Base-by-base conservation (phyloP, 1,140 invertebrate genomes). In the Bombus vancouverensis region DNA sequence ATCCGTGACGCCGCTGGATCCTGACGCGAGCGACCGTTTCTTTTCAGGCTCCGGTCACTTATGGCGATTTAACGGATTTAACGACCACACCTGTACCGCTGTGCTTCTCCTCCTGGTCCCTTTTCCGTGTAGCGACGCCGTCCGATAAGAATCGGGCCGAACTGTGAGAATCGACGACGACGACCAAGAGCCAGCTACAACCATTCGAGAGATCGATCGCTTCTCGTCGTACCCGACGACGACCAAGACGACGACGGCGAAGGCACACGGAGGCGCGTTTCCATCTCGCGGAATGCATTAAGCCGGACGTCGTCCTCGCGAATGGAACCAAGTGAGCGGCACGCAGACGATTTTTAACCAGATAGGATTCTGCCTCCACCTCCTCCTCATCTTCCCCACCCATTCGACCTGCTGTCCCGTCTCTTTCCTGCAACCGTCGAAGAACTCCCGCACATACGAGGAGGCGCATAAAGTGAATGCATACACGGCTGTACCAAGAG, bases 271-370 rank as follows among this genome's bases (percentile, higher is more conserved):
- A 84, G 78, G 65, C 83, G 83, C 79, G 87, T 88, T 90, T 90
- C 89, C 90, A 90, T 90, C 90, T 91, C 87, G 87, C 90, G 90
- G 90, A 91, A 91, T 91, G 88, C 90, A 91, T 91, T 91, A 91
- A 91, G 80, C 90, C 90, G 90, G 90, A 91, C 90, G 90, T 89
- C 87, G 87, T 89, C 76, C 88, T 87, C 90, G 90, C 90, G 88
- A 91, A 91, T 91, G 88, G 88, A 82, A 91, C 89, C 83, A 88
- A 90, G 87, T 88, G 83, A 90, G 80, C 89, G 87, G 89, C 87
- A 88, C 89, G 89, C 89, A 92, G 92, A 93, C 92, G 93, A 93
- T 93, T 90, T 91, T 89, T 87, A 79, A 87, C 73, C 87, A 88
- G 93, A 93, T 93, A 93, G 87, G 86, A 88, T 91, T 88, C 87